Conservation (phyloP, 2,113 vertebrate species). For the Psettodes erumei region DNA sequence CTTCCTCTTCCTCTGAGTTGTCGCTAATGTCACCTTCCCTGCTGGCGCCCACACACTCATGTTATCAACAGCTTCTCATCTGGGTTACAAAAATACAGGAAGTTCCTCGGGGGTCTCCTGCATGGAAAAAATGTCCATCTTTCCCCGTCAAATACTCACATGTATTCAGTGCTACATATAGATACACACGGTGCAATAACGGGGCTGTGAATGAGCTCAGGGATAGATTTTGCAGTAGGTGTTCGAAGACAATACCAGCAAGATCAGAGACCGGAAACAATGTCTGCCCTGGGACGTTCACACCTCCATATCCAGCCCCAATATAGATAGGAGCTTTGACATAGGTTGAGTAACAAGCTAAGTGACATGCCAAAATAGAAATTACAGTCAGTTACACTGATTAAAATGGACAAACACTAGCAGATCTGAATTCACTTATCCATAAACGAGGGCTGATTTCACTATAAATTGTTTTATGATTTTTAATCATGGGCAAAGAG, state of each 20-base stretch:
- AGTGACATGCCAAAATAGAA: constrained; percentile 16
- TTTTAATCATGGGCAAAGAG: constrained; percentile 15
- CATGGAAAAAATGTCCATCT: constrained; percentile 65
- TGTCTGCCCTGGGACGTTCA: constrained; percentile 50
- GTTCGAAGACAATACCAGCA: constrained; percentile 65
- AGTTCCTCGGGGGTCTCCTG: constrained; percentile 65
- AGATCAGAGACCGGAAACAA: constrained; percentile 53
- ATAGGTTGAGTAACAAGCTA: constrained; percentile 52
- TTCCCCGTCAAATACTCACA: constrained; percentile 51
- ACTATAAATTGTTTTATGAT: constrained; percentile 9
- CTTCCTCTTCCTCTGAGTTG: constrained; percentile 79
- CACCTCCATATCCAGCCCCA: constrained; percentile 37
- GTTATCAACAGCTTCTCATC: constrained; percentile 78
- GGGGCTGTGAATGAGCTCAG: constrained; percentile 50
- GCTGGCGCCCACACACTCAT: constrained; percentile 70
- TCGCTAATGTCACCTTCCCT: constrained; percentile 75
- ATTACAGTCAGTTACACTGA: constrained; percentile 8
- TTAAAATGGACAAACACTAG: constrained; percentile 14
- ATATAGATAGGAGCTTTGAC: neutral
- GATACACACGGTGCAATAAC: constrained; percentile 38
- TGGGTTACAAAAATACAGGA: constrained; percentile 76
- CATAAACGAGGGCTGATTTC: constrained; percentile 27
- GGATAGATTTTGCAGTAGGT: constrained; percentile 63
- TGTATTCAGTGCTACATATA: constrained; percentile 31
- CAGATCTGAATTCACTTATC: constrained; percentile 20